Evolutionary conservation across 2,797 vertebrate species (phyloP).

Genomic region (Trachops cirrhosus): DNA sequence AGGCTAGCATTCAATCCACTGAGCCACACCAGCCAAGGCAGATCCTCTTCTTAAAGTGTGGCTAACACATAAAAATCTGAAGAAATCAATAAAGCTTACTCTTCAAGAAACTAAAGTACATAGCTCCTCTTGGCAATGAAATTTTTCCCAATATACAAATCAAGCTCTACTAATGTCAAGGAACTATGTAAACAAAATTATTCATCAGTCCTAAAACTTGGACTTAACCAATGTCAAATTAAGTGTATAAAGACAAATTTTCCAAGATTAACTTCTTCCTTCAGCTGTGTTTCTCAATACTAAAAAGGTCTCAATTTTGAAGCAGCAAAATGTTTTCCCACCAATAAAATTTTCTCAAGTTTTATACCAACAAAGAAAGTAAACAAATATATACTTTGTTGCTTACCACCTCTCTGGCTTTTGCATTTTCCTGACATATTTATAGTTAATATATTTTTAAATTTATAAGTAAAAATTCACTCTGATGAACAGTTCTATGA

Average conservation of each 20-base stretch:
- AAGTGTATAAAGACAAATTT: slow-evolving; percentile 19
- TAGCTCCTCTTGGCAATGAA: neutral
- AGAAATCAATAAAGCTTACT: slow-evolving; percentile 26
- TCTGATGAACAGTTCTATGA: neutral
- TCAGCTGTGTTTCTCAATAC: slow-evolving; percentile 36
- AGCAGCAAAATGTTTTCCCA: neutral
- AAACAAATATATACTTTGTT: neutral
- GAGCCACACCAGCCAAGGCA: neutral
- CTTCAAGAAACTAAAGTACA: neutral
- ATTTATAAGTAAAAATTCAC: slow-evolving; percentile 36
- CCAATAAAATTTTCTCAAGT: slow-evolving; percentile 8
- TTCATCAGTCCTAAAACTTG: slow-evolving; percentile 15
- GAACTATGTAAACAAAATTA: slow-evolving; percentile 2
- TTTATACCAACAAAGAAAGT: slow-evolving; percentile 10
- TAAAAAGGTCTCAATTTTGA: neutral
- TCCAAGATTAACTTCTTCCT: slow-evolving; percentile 35
- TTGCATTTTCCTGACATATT: neutral
- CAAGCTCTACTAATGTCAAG: neutral
- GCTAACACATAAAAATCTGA: slow-evolving; percentile 12
- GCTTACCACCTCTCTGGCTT: neutral
- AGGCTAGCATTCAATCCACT: neutral
- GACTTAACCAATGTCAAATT: slow-evolving; percentile 21
- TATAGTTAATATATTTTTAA: neutral
- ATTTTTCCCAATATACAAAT: neutral
- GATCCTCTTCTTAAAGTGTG: slow-evolving; percentile 27